Percentiles rank a stretch among this genome's conserved stretches.
Conservation (phyloP, 2,113 vertebrate genomes). For the Esox niger region DNA sequence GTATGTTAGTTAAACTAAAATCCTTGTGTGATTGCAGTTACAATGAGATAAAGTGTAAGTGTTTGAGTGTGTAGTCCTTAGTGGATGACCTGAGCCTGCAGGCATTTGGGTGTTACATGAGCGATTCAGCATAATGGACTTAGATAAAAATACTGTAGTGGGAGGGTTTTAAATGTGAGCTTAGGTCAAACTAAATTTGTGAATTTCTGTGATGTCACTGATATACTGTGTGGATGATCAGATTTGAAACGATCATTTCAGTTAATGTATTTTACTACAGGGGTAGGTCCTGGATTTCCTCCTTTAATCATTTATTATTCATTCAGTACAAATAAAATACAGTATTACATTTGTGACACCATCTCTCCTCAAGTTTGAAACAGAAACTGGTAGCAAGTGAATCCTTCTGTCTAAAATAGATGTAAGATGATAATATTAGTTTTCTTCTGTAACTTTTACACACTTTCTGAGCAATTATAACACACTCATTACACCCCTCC, state of each 20-base stretch:
- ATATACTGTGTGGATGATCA: background rate
- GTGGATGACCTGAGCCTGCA: slow-evolving; percentile 13
- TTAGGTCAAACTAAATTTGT: slow-evolving; percentile 4
- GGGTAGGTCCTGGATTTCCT: too few species aligned
- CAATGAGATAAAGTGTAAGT: background rate
- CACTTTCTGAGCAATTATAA: too few species aligned
- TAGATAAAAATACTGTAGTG: slow-evolving; percentile 14
- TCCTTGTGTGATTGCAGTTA: background rate
- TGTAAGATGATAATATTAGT: too few species aligned
- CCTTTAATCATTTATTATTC: too few species aligned
- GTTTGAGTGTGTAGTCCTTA: slow-evolving; percentile 6
- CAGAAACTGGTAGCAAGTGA: too few species aligned
- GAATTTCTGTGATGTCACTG: background rate
- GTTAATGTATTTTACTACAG: too few species aligned
- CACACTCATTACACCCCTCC: too few species aligned
- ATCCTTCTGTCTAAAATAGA: too few species aligned
- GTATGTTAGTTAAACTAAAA: slow-evolving; percentile 3
- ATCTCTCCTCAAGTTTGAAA: too few species aligned
- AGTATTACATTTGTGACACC: too few species aligned
- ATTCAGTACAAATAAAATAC: too few species aligned
- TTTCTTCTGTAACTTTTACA: too few species aligned
- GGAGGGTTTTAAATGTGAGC: slow-evolving; percentile 10
- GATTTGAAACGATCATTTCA: background rate
- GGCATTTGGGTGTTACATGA: slow-evolving; percentile 9
- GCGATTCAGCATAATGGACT: slow-evolving; percentile 27